Conservation (phyloP, 2,797 vertebrate genomes). For the Paramormyrops hopkinsi region DNA sequence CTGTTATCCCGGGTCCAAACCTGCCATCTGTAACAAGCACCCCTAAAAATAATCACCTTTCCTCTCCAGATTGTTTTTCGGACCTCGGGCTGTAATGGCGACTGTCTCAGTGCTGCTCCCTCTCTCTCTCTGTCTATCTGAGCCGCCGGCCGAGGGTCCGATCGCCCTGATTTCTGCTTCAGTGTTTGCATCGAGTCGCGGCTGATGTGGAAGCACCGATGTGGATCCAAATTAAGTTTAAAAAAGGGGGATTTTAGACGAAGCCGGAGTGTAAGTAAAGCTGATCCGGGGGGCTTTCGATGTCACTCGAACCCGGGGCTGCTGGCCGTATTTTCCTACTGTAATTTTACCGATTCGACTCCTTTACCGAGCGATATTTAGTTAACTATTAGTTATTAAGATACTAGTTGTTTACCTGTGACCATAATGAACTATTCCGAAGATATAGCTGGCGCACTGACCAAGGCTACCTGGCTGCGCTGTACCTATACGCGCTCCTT, state of each 20-base stretch:
- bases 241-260: constrained; percentile 13
- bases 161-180: constrained; percentile 1
- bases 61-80: constrained; percentile 41
- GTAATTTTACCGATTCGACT: constrained; percentile 19
- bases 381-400: background rate
- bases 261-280: background rate
- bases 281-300: constrained; percentile 26
- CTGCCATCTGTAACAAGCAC: constrained; percentile 15
- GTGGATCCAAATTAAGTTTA: constrained; percentile 14
- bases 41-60: constrained; percentile 27
- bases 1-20: constrained; percentile 27
- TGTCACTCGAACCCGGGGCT: constrained; percentile 40
- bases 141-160: background rate
- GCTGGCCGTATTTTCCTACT: constrained; percentile 18
- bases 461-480: background rate
- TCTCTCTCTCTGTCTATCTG: constrained; percentile 14
- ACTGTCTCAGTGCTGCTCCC: constrained; percentile 50
- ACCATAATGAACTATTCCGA: background rate
- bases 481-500: background rate
- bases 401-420: background rate
- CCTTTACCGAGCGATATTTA: background rate
- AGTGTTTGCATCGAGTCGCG: background rate
- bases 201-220: background rate
- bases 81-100: constrained; percentile 73
- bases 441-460: background rate